Evolutionary conservation across 2,888 invertebrate species (phyloP).

Genomic region (Drosophila macrospina): DNA sequence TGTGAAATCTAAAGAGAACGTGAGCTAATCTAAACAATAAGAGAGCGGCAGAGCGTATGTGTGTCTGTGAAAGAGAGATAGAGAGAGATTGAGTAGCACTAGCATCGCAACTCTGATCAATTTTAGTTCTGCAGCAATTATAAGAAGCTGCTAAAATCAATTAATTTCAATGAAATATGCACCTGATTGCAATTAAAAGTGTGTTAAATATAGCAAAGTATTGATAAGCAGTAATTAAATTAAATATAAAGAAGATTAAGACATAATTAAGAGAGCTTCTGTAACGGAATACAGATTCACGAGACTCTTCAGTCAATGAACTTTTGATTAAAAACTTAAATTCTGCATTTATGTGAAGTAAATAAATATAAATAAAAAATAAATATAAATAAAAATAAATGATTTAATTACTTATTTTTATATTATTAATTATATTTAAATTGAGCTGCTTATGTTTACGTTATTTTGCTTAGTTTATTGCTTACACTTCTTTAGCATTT

Average conservation of each 20-base stretch:
- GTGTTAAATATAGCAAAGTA: background rate
- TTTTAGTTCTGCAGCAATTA: slow-evolving; percentile 7
- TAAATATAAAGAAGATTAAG: background rate
- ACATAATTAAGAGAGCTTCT: no score
- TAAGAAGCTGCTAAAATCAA: slow-evolving; percentile 3
- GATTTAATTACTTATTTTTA: no score
- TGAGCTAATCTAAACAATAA: slow-evolving; percentile 61
- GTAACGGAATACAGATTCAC: no score
- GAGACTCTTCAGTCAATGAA: no score
- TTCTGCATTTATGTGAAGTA: no score
- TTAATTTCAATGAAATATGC: no score
- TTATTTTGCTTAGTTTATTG: no score
- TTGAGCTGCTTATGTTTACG: no score
- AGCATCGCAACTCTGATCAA: slow-evolving; percentile 9
- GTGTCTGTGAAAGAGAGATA: background rate
- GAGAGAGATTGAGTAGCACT: slow-evolving; percentile 3
- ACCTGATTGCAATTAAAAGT: background rate
- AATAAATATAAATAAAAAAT: background rate
- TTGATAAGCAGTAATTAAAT: background rate
- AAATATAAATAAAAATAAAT: background rate
- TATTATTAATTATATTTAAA: no score
- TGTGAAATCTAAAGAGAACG: slow-evolving; percentile 50
- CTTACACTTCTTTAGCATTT: no score
- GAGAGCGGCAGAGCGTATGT: background rate
- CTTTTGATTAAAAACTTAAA: background rate